Evolutionary conservation across 1,140 invertebrate genomes (phyloP).

Genomic region (Cephus cinctus): DNA sequence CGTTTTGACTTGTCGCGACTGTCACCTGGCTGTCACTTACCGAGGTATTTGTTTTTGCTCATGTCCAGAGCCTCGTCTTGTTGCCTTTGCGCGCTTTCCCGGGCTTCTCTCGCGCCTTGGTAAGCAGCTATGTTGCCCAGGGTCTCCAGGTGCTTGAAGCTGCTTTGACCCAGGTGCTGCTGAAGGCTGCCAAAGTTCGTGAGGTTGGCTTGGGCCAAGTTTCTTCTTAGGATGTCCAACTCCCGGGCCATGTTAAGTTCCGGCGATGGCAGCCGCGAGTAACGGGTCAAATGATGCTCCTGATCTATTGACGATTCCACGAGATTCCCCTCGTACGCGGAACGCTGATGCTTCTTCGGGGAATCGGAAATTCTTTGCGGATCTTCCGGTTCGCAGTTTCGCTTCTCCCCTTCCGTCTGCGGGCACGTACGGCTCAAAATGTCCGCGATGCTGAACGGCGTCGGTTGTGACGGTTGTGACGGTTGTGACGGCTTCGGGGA

Average conservation of each 20-base stretch:
- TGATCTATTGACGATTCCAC: constrained; percentile 8
- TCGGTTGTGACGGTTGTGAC: constrained; percentile 32
- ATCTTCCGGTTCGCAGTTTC: constrained; percentile 20
- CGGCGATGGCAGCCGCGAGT: constrained; percentile 33
- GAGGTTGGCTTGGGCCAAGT: constrained; percentile 45
- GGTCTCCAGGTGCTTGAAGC: constrained; percentile 36
- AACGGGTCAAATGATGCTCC: constrained; percentile 21
- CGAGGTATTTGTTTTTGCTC: constrained; percentile 54
- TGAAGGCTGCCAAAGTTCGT: constrained; percentile 32
- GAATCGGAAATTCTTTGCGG: constrained; percentile 5
- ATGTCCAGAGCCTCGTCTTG: constrained; percentile 54
- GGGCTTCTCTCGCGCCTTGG: constrained; percentile 35
- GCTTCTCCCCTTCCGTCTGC: constrained; percentile 22
- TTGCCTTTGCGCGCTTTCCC: constrained; percentile 33
- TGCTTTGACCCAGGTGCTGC: constrained; percentile 24
- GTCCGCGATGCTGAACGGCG: constrained; percentile 52
- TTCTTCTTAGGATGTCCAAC: constrained; percentile 39
- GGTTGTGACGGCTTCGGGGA: constrained; percentile 37
- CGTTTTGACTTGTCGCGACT: no score
- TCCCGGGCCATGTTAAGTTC: constrained; percentile 43
- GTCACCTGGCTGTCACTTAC: constrained; percentile 37
- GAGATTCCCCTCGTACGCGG: constrained; percentile 4
- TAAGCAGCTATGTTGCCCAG: constrained; percentile 30
- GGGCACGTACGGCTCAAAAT: constrained; percentile 44
- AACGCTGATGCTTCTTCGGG: constrained; percentile 9